Evolutionary conservation across 2,797 vertebrate genomes (phyloP), one percentile per base, ranked within the genome.

Genomic region (Anisognathus igniventris): DNA sequence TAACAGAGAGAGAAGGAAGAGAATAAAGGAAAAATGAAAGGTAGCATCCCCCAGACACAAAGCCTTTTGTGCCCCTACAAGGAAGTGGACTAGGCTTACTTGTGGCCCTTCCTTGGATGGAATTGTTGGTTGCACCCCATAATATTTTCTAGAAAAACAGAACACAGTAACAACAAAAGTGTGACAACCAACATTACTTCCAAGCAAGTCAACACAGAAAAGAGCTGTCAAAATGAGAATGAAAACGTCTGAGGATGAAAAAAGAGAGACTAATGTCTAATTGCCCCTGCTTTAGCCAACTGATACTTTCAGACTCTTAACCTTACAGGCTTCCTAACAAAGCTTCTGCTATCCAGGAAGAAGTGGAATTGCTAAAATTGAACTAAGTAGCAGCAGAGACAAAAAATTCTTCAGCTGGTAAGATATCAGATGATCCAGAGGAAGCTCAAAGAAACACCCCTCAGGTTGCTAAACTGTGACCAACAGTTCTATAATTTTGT

Each of bases 321-420:
- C 14, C 39, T 56, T 28, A 77, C 3, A 31, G 60, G 31, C 21
- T 81, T 80, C n/a, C 15, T 66, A 74, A 71, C 40, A 54, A 91
- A 89, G 40, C 57, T 66, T 94, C 53, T 62, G 37, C 27, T 65
- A 81, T 53, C 84, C 73, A 58, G 60, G 24, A 68, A 86, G 60
- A 92, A 80, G 58, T 25, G 12, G 47, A 92, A 94, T 39, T 93
- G 67, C 70, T 86, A 71, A 77, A 96, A 94, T 22, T 35, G 73
- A 94, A 85, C 51, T 65, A 85, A 88, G 27, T 18, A 86, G 60
- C 19, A 44, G 37, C 22, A 71, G 18, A 72, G 60, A 74, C 24
- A 93, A 40, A 91, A 71, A 79, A 58, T 30, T 53, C 31, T 88
- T n/a, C 45, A 78, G 50, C 53, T 75, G 25, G 21, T 40, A 82